A percentile compares a stretch with the other conserved stretches of the same genome.
Evolutionary conservation across 2,888 invertebrate species (phyloP).

Genomic region (Pardosa pseudoannulata): DNA sequence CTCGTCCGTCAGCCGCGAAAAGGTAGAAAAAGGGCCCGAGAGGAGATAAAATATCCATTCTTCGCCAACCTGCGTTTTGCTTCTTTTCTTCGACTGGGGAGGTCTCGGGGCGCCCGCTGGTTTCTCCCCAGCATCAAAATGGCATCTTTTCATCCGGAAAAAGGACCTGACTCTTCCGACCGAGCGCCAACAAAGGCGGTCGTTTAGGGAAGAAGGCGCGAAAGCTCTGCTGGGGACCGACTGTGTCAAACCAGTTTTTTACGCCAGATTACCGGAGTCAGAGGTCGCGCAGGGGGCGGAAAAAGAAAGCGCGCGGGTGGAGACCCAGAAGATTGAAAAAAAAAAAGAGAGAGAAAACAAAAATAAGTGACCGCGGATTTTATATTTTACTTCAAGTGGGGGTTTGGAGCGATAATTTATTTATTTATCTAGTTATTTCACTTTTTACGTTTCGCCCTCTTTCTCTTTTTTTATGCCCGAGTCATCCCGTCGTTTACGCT

Average conservation of each 20-base stretch:
- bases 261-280: conserved; percentile 44
- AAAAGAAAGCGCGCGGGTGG: conserved; percentile 8
- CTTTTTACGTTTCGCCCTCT: neutral
- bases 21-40: no score
- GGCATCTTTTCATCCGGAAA: conserved; percentile 12
- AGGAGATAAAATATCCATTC: no score
- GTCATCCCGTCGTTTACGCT: neutral
- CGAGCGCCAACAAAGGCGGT: conserved; percentile 37
- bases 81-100: conserved; percentile 14
- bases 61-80: no score
- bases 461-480: neutral
- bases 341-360: no score
- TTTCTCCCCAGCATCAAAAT: neutral
- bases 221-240: conserved; percentile 28
- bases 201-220: conserved; percentile 48
- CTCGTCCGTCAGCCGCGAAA: no score
- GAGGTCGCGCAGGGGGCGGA: conserved; percentile 7
- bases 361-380: conserved; percentile 1
- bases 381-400: conserved; percentile 33
- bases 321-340: neutral
- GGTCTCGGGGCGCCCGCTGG: conserved; percentile 23
- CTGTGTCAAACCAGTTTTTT: conserved; percentile 39
- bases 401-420: neutral
- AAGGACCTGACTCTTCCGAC: conserved; percentile 23
- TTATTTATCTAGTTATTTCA: neutral